Percentiles rank a stretch among this genome's conserved stretches.
phyloP scores from a whole-genome alignment of 2,113 vertebrate genomes.

The Monopterus albus region DNA sequence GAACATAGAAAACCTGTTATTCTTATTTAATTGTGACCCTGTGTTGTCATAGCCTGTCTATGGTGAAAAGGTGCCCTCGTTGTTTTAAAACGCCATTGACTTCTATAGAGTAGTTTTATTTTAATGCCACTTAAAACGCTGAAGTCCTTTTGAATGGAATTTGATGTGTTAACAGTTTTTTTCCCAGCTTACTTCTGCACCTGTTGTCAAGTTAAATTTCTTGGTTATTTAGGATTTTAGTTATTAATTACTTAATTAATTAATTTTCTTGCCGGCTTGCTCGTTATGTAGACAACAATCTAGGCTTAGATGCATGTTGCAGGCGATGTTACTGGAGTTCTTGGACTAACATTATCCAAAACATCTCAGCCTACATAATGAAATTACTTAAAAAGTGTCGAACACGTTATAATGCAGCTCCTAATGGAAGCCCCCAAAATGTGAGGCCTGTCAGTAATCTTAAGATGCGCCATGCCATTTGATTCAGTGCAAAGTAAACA shows the following conservation, averaged over 20 bases:
- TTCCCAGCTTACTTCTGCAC: background rate
- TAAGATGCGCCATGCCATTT: background rate
- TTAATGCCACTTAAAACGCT: too few species aligned
- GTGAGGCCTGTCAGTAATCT: slow-evolving; percentile 7
- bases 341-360: background rate
- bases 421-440: background rate
- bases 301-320: too few species aligned
- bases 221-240: too few species aligned
- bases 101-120: too few species aligned
- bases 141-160: background rate
- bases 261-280: too few species aligned
- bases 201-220: background rate
- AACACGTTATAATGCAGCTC: background rate
- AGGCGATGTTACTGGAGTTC: background rate
- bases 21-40: too few species aligned
- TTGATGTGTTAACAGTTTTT: background rate
- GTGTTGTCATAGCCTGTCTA: too few species aligned
- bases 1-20: too few species aligned
- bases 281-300: too few species aligned
- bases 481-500: background rate
- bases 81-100: too few species aligned
- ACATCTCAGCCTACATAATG: background rate
- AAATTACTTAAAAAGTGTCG: background rate
- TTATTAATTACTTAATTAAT: too few species aligned
- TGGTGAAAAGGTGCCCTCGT: too few species aligned